phyloP scores from a whole-genome alignment of 1,140 invertebrate genomes.

The Brachionus asplanchnoidis region DNA sequence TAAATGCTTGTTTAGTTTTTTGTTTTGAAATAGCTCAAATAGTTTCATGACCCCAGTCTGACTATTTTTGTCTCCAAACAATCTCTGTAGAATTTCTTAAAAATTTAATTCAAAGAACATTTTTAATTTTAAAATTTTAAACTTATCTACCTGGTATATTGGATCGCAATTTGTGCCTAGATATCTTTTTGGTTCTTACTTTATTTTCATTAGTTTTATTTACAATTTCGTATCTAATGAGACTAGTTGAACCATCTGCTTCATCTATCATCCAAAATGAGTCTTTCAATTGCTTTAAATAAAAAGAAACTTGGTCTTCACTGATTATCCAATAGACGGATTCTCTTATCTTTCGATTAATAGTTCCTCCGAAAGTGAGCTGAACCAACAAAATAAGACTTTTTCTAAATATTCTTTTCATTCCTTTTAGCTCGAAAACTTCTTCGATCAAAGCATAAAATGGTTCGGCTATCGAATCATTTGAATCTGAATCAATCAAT shows the following conservation, averaged over 20 bases:
- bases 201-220: conserved; percentile 67
- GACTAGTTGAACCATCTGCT: conserved; percentile 59
- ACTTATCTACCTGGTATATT: conserved; percentile 52
- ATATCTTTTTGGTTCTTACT: conserved; percentile 58
- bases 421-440: conserved; percentile 78
- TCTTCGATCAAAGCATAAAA: conserved; percentile 77
- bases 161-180: conserved; percentile 54
- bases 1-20: conserved; percentile 78
- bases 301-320: conserved; percentile 81
- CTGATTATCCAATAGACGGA: conserved; percentile 79
- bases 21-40: conserved; percentile 78
- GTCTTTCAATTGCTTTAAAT: conserved; percentile 73
- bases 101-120: background rate
- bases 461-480: conserved; percentile 78
- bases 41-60: conserved; percentile 75
- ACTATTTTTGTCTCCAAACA: conserved; percentile 77
- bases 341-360: conserved; percentile 81
- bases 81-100: conserved; percentile 69
- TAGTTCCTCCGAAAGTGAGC: conserved; percentile 80
- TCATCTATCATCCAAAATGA: conserved; percentile 80
- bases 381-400: conserved; percentile 85
- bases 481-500: conserved; percentile 48
- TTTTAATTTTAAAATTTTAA: background rate
- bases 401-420: conserved; percentile 77
- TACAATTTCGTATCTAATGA: conserved; percentile 43